Evolutionary conservation across 2,113 vertebrate species (phyloP).

Genomic region (Martes martes): DNA sequence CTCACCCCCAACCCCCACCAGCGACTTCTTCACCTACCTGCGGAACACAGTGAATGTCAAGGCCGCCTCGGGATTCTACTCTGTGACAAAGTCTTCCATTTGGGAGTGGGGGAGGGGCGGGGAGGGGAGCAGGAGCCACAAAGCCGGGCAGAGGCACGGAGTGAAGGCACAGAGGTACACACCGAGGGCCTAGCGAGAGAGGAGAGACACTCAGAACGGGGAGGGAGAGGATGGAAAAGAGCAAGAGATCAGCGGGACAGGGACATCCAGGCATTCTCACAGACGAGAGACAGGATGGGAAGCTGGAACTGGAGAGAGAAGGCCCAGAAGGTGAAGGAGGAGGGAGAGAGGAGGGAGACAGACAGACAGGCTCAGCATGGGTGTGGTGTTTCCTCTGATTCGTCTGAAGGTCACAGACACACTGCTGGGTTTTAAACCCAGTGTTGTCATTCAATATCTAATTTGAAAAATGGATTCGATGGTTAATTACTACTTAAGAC

Average conservation of each 20-base stretch:
- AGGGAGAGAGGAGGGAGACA: background rate
- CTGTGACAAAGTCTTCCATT: background rate
- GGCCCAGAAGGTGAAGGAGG: background rate
- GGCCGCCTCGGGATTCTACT: background rate
- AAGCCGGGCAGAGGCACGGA: background rate
- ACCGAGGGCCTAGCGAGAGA: background rate
- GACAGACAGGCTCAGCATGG: background rate
- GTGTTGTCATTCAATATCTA: background rate
- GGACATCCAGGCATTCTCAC: background rate
- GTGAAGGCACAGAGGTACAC: background rate
- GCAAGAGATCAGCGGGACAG: accelerated
- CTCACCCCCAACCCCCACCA: too few species aligned
- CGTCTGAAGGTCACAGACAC: background rate
- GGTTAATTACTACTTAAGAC: background rate
- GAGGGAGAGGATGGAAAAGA: background rate
- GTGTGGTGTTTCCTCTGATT: background rate
- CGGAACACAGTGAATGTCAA: background rate
- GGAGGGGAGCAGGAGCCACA: background rate
- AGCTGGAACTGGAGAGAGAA: background rate
- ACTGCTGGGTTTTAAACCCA: background rate
- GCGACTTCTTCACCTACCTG: background rate
- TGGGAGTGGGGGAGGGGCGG: background rate
- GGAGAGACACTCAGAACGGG: background rate
- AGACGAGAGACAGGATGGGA: background rate
- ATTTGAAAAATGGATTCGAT: background rate